Base-by-base conservation (phyloP, 2,797 vertebrate genomes). In the Champsocephalus gunnari region DNA sequence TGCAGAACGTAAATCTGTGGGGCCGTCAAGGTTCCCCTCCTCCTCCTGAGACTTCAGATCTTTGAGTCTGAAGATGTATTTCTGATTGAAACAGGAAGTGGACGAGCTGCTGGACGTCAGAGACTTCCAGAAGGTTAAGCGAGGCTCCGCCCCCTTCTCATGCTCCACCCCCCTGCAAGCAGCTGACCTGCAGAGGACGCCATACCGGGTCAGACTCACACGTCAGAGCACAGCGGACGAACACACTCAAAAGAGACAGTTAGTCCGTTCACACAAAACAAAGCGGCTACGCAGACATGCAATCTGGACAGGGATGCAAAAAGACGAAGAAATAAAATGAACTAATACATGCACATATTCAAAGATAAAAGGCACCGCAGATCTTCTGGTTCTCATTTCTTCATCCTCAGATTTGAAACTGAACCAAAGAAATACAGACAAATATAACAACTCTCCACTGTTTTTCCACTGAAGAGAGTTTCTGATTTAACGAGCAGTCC, bases 51-150 rank as follows among this genome's bases (percentile, higher is more conserved):
- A 28, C 28, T 28, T 28, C 3, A 28, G 3, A 28, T 28, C 28
- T 28, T 28, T 28, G 28, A 28, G 28, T 3, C 28, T 34, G 34
- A 34, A 34, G 34, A 34, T 34, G 34, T 34, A 34, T 34, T 34
- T 34, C 28, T 34, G 34, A 34, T 34, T 28, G 4, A 43, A 38
- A 65, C 66, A 96, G 95, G 94, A 96, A 43, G 73, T 96, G 61
- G 89, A 95, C 32, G 76, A 84, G 67, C 87, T 95, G 58, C 95
- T 92, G 74, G n/a, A 95, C 8, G 90, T 93, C 68, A 91, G 89
- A 86, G 93, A 96, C 61, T 93, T 96, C 88, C 94, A 94, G 77
- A 90, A 86, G 69, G 89, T 92, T n/a, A 87, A 96, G 11, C 93
- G 93, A 81, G 90, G 86, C 58, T 88, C 89, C 58, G 60, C 67